A percentile compares a stretch with the other conserved stretches of the same genome.
These are phyloP conservation scores for Peromyscus polionotus DNA, from an alignment of 2,113 vertebrate species.

Conservation along the genomic window DNA sequence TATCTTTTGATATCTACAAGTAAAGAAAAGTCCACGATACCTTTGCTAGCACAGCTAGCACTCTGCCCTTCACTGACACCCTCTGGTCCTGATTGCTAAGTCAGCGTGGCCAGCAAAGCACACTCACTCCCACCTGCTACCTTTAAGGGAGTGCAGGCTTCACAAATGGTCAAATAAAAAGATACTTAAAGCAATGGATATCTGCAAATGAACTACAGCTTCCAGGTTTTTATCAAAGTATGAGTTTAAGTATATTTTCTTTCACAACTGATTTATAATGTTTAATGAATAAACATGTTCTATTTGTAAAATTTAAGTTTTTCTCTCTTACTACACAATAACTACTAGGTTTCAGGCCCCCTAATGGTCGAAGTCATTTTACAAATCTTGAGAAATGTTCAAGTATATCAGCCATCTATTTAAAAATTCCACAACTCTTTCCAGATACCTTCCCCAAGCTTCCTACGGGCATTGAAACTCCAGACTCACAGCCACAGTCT, in stretches of 20 bases:
- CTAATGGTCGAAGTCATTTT: background rate
- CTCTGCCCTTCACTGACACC: conserved; percentile 87
- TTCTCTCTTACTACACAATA: background rate
- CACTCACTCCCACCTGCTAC: conserved; percentile 67
- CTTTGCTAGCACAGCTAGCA: conserved; percentile 57
- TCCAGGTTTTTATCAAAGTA: conserved; percentile 68
- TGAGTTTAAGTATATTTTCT: conserved; percentile 68
- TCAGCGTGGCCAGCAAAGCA: conserved; percentile 67
- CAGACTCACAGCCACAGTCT: background rate
- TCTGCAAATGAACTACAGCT: conserved; percentile 15
- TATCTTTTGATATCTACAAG: background rate
- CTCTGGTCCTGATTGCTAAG: conserved; percentile 79
- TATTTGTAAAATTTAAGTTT: background rate
- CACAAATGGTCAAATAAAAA: conserved; percentile 47
- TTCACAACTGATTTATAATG: conserved; percentile 64
- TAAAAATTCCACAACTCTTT: conserved; percentile 17
- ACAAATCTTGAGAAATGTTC: conserved; percentile 22
- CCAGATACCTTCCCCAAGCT: background rate
- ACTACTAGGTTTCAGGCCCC: background rate
- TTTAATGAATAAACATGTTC: conserved; percentile 15
- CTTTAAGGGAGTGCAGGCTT: conserved; percentile 70
- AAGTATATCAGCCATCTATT: conserved; percentile 19
- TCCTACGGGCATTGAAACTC: background rate
- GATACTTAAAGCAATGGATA: background rate
- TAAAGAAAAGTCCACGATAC: conserved; percentile 42